Percentiles rank a stretch among this genome's conserved stretches.
These are phyloP conservation scores for Puffinus mauretanicus DNA, from an alignment of 2,113 vertebrate species.

Conservation along the genomic window DNA sequence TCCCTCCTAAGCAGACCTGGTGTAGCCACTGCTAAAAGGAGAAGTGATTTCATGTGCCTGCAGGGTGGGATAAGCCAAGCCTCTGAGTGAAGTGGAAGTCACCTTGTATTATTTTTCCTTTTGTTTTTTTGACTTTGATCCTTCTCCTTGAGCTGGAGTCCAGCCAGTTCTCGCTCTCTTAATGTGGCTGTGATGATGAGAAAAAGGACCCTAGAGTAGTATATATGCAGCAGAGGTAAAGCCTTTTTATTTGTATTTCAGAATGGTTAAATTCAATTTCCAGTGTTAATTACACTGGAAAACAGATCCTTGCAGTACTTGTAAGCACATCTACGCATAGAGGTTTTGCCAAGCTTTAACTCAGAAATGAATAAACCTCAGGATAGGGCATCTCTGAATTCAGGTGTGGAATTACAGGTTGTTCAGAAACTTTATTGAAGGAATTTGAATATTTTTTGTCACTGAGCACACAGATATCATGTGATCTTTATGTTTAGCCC, in stretches of 20 bases:
- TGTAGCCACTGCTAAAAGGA: neutral
- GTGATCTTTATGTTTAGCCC: neutral
- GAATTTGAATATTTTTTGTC: neutral
- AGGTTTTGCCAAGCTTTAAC: neutral
- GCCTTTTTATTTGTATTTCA: neutral
- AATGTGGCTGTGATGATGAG: neutral
- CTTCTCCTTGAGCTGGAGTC: neutral
- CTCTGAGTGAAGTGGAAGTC: neutral
- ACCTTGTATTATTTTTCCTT: neutral
- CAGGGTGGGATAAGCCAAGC: neutral
- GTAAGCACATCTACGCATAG: neutral
- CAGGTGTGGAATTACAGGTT: neutral
- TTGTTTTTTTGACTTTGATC: neutral
- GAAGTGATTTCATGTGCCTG: neutral
- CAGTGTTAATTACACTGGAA: neutral
- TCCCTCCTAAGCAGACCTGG: neutral
- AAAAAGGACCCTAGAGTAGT: neutral
- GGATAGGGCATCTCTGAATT: neutral
- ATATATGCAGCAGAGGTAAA: constrained; percentile 43
- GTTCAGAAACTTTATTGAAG: neutral
- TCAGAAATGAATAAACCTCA: neutral
- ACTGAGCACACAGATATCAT: neutral
- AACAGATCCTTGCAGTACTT: neutral
- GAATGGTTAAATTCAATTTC: neutral
- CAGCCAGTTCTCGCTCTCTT: neutral